Conservation (phyloP, 2,888 invertebrate genomes). For the Drosophila prostipennis region DNA sequence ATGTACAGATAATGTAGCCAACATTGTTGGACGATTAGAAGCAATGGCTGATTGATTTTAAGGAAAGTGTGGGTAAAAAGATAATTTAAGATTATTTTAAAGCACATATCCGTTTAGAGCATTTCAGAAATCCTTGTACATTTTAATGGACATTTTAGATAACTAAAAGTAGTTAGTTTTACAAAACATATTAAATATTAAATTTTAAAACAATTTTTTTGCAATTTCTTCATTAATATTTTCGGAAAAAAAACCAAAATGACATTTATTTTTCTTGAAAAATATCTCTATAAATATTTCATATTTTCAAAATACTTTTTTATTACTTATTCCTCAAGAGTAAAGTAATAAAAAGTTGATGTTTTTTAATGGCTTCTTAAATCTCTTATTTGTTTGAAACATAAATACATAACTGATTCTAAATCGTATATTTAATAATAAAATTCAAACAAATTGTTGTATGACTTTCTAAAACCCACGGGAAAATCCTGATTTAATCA, state of each 20-base stretch:
- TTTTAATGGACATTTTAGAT: neutral
- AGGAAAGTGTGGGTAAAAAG: neutral
- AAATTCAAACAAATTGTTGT: neutral
- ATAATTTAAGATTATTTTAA: neutral
- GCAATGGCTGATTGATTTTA: neutral
- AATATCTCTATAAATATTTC: too few species aligned
- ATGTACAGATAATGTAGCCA: neutral
- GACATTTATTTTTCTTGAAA: too few species aligned
- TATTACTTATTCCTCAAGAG: too few species aligned
- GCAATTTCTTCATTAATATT: too few species aligned
- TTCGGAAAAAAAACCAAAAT: too few species aligned
- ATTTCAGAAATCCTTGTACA: too few species aligned
- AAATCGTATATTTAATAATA: neutral
- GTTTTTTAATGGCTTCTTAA: too few species aligned
- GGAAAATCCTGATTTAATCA: slow-evolving; percentile 1
- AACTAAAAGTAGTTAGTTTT: neutral
- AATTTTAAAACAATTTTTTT: too few species aligned
- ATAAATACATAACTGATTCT: neutral
- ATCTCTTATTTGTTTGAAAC: too few species aligned
- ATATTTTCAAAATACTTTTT: too few species aligned
- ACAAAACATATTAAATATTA: too few species aligned
- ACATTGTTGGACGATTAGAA: neutral
- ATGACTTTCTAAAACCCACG: neutral
- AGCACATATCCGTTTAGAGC: neutral
- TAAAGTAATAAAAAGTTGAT: too few species aligned